Base-by-base conservation (phyloP, 2,797 vertebrate species). In the Mareca strepera region DNA sequence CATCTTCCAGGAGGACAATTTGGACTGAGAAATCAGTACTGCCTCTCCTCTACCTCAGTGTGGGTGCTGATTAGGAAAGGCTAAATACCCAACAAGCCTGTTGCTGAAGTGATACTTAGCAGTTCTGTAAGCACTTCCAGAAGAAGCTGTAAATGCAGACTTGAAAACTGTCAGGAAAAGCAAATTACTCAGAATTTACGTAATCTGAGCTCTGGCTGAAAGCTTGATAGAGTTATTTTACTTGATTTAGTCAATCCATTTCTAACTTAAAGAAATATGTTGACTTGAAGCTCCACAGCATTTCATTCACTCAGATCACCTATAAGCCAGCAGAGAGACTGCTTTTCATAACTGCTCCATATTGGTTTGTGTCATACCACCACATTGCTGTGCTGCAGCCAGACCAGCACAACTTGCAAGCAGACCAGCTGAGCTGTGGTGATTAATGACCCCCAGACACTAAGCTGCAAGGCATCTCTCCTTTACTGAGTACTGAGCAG, bases 301-400 rank as follows among this genome's bases (percentile, higher is more conserved):
- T 70, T 73, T 88, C 29, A 58, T 59, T 56, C n/a, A 17, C 23
- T 92, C 64, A 75, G 58, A 68, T 78, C 53, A 70, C 21, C 68
- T 41, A 68, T 17, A 70, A 95, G 75, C 39, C 31, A 80, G 48
- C 83, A 85, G 25, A 88, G 29, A 28, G 20, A 35, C 58, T 52
- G 21, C 20, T 83, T 92, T 93, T 74, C 41, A 17, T 70, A 67
- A 76, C 67, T 92, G 55, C 17, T 84, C 21, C 7, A 0, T 48
- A n/a, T 11, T 1, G 0, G 2, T 46, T 68, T 78, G 31, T 94
- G 39, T 66, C 44, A 55, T 50, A 66, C 62, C 83, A 9, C 37
- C 67, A 35, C 56, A 76, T 53, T 90, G 94, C 90, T 88, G 78
- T 62, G 44, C 53, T 93, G 58, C 72, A 89, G 70, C 63, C 60